Percentiles rank a stretch among this genome's conserved stretches.
phyloP scores from a whole-genome alignment of 2,797 vertebrate genomes.

The Chaetophractus vellerosus region DNA sequence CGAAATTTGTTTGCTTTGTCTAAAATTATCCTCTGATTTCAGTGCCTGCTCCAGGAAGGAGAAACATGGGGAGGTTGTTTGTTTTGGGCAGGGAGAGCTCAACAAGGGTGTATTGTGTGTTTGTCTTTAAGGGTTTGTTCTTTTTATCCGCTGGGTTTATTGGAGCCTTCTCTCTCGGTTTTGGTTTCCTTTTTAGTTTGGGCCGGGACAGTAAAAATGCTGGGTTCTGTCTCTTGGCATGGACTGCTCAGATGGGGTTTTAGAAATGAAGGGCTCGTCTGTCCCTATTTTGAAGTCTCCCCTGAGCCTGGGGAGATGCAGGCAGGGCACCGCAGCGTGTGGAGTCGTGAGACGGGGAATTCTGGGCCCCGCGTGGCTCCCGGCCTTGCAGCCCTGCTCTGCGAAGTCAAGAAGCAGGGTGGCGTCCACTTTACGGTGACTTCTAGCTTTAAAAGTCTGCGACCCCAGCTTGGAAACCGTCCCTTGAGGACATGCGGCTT shows the following conservation, averaged over 20 bases:
- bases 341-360: accelerated
- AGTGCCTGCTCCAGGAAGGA: not conserved
- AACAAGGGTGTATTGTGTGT: accelerated
- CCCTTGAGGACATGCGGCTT: not conserved
- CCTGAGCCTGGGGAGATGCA: not conserved
- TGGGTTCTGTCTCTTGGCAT: not conserved
- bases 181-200: not conserved
- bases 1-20: not conserved
- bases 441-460: not conserved
- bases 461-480: not conserved
- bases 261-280: not conserved
- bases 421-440: not conserved
- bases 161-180: accelerated
- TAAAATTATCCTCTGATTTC: constrained; percentile 23
- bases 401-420: not conserved
- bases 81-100: constrained; percentile 3
- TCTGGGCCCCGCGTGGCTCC: accelerated
- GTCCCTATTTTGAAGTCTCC: not conserved
- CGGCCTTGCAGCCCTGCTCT: accelerated
- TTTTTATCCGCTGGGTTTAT: accelerated
- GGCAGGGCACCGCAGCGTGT: accelerated
- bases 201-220: accelerated
- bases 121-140: not conserved
- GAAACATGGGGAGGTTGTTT: constrained; percentile 20
- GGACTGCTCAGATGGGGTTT: not conserved